A percentile compares a stretch with the other conserved stretches of the same genome.
Conservation (phyloP, 2,888 invertebrate species). For the Cosmia trapezina region DNA sequence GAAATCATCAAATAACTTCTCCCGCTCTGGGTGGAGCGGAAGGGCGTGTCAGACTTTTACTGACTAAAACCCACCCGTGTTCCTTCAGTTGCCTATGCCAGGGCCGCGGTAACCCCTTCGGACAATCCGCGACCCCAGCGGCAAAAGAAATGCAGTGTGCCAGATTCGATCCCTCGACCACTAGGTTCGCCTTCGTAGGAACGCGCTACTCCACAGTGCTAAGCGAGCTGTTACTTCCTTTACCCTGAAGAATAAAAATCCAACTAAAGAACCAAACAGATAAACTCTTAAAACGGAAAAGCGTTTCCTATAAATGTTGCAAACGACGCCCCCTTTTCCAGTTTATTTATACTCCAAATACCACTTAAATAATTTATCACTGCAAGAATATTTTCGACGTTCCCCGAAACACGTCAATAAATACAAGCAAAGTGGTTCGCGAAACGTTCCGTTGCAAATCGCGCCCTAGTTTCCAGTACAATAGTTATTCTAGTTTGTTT, state of each 20-base stretch:
- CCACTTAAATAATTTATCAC: constrained; percentile 46
- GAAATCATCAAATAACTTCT: no score
- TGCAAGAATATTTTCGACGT: constrained; percentile 43
- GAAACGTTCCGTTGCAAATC: constrained; percentile 44
- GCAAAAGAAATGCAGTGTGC: no score
- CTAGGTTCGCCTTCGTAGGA: no score
- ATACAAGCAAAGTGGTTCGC: constrained; percentile 38
- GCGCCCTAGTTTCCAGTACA: constrained; percentile 42
- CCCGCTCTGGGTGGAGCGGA: no score
- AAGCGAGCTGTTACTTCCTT: neutral
- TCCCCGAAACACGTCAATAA: constrained; percentile 30
- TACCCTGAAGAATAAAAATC: constrained; percentile 14
- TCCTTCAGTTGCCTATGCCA: no score
- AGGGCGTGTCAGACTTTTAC: no score
- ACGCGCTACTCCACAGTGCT: no score
- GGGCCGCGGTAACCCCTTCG: no score
- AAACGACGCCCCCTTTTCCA: constrained; percentile 22
- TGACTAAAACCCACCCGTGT: no score
- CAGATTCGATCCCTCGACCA: no score
- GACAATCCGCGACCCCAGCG: no score
- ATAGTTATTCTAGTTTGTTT: constrained; percentile 54
- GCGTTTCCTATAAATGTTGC: constrained; percentile 16
- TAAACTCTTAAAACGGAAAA: constrained; percentile 19
- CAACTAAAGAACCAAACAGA: neutral
- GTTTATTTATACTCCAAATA: constrained; percentile 42